Evolutionary conservation across 2,888 invertebrate species (phyloP).

Genomic region (Drosophila vallismaia): DNA sequence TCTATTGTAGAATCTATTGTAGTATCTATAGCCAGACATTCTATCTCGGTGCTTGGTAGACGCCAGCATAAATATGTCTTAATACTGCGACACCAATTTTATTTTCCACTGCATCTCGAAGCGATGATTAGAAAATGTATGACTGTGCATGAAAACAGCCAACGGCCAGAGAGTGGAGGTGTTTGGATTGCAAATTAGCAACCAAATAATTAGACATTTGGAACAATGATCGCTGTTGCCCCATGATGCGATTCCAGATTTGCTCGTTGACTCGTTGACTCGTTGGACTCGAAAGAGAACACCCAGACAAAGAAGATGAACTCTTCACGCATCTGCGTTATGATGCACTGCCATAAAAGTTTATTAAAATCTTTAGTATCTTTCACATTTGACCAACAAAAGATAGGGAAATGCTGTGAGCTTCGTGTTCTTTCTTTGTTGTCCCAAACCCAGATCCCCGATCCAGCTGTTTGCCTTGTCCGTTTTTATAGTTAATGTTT

Average conservation of each 20-base stretch:
- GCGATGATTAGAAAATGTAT: conserved; percentile 36
- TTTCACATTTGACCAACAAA: too few relatives aligned
- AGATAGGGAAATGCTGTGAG: neutral
- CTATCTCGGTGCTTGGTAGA: too few relatives aligned
- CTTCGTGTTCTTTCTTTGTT: neutral
- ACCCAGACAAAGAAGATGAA: neutral
- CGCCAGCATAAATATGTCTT: conserved; percentile 18
- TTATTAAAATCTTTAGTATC: neutral
- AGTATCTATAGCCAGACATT: too few relatives aligned
- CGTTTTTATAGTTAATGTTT: neutral
- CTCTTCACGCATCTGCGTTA: neutral
- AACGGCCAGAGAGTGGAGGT: neutral
- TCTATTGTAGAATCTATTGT: too few relatives aligned
- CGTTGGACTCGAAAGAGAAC: neutral
- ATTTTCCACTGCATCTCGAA: conserved; percentile 6
- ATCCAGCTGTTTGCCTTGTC: too few relatives aligned
- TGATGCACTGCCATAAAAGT: neutral
- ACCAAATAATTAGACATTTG: conserved; percentile 5
- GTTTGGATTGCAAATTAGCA: conserved; percentile 10
- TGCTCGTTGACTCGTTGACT: too few relatives aligned
- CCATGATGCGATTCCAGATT: conserved; percentile 12
- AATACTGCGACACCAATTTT: conserved; percentile 10
- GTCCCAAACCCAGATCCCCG: neutral
- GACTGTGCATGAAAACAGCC: conserved; percentile 6
- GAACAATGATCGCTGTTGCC: conserved; percentile 17